Evolutionary conservation across 2,888 invertebrate genomes (phyloP), one percentile per base, ranked within the genome.

Genomic region (Celastrina argiolus): DNA sequence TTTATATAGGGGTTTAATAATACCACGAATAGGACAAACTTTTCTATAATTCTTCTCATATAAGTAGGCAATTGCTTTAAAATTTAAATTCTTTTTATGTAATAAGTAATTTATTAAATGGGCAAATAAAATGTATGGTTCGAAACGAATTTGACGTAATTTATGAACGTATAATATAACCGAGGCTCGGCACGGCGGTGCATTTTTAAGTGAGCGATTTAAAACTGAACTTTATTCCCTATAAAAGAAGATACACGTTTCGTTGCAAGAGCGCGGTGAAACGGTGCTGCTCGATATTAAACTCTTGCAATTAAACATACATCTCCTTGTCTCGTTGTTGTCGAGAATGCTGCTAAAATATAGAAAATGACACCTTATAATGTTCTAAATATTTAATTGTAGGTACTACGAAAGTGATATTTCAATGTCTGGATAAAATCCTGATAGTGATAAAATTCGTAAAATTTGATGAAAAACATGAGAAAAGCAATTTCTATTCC

Each of bases 41-140:
- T 59, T 59, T 59, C 59, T 31, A 59, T 59, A 18, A 59, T 59
- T 59, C 36, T 34, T 59, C 36, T 34, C 26, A 16, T 59, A 31
- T 31, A 51, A 51, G 51, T 51, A 59, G 59, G 16, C 16, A 12
- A 12, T 59, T 59, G 59, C 59, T 59, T 59, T 34, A 16, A 58
- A 58, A 1, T 58, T 18, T 18, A 45, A n/a, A 31, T 31, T 31
- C n/a, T 31, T 58, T 31, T 16, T 59, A 36, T 5, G 51, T 51
- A 36, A 28, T 58, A 58, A 31, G 12, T 59, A 36, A 34, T 31
- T n/a, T n/a, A 34, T 59, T 31, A 31, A 58, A 58, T 28, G 8
- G 4, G 28, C n/a, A 58, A 18, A 18, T 59, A 31, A n/a, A 28
- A 28, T 31, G 31, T 31, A 31, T 7, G 31, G 31, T 31, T 31